These are phyloP conservation scores for Characodon lateralis DNA, from an alignment of 2,797 vertebrate genomes.

Conservation along the genomic window DNA sequence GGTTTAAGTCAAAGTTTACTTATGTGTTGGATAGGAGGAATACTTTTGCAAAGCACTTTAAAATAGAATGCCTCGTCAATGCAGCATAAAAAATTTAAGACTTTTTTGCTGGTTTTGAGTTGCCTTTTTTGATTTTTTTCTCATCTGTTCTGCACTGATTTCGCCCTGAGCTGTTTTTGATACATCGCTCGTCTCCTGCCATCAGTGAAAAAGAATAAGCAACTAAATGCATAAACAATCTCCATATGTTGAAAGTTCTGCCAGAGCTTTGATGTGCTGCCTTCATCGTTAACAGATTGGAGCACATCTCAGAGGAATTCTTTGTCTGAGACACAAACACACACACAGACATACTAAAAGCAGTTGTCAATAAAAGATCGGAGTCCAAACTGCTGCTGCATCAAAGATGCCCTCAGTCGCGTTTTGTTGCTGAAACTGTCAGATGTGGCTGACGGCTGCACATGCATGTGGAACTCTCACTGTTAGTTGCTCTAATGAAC, in stretches of 20 bases:
- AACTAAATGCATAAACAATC: constrained; percentile 42
- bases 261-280: constrained; percentile 38
- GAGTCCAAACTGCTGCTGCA: constrained; percentile 39
- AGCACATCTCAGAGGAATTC: constrained; percentile 38
- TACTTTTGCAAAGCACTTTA: not conserved
- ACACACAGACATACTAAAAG: constrained; percentile 18
- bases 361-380: constrained; percentile 48
- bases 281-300: constrained; percentile 44
- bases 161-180: constrained; percentile 22
- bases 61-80: not conserved
- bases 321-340: constrained; percentile 47
- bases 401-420: constrained; percentile 55
- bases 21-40: not conserved
- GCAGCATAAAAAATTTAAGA: not conserved
- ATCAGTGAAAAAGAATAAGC: constrained; percentile 47
- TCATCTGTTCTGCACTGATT: constrained; percentile 37
- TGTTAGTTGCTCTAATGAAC: constrained; percentile 63
- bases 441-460: constrained; percentile 70
- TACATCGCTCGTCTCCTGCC: constrained; percentile 22
- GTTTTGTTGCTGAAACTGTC: constrained; percentile 51
- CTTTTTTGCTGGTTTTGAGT: constrained; percentile 34
- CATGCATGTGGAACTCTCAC: constrained; percentile 66
- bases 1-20: not conserved
- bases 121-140: constrained; percentile 14
- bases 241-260: constrained; percentile 49